A percentile compares a stretch with the other conserved stretches of the same genome.
Conservation (phyloP, 2,888 invertebrate species). For the Sarcophaga variegata region DNA sequence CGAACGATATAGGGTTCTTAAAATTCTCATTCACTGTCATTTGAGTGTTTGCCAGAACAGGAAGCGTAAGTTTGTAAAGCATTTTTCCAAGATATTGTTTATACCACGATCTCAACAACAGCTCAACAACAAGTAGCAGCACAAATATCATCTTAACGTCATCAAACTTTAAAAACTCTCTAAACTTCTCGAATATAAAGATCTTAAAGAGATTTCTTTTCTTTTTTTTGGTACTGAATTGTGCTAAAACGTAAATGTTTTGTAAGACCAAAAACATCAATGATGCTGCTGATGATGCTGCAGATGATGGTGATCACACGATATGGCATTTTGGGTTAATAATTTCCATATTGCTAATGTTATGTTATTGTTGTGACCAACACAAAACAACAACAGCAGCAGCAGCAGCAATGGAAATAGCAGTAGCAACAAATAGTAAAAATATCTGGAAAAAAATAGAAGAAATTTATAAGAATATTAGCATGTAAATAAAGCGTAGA, state of each 20-base stretch:
- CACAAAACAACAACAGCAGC: conserved; percentile 3
- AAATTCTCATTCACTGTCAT: neutral
- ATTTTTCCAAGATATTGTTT: conserved; percentile 44
- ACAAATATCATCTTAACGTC: conserved; percentile 52
- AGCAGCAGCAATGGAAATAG: conserved; percentile 12
- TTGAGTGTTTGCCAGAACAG: conserved; percentile 46
- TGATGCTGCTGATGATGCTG: conserved; percentile 45
- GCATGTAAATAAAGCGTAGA: too few relatives aligned
- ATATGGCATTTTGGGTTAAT: conserved; percentile 76
- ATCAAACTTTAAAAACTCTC: conserved; percentile 36
- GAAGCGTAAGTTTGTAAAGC: conserved; percentile 68
- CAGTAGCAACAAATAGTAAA: neutral
- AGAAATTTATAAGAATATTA: neutral
- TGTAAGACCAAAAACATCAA: conserved; percentile 51
- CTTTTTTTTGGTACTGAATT: conserved; percentile 12
- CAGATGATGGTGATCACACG: conserved; percentile 77
- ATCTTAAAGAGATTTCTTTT: conserved; percentile 18
- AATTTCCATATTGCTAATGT: conserved; percentile 77
- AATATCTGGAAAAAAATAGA: neutral
- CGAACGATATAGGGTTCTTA: neutral
- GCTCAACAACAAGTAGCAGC: neutral
- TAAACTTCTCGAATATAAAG: neutral
- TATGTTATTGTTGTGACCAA: conserved; percentile 68
- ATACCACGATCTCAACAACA: conserved; percentile 56
- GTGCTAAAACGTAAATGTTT: conserved; percentile 4